These are phyloP conservation scores for Theropithecus gelada DNA, from an alignment of 2,113 vertebrate species.

Conservation along the genomic window DNA sequence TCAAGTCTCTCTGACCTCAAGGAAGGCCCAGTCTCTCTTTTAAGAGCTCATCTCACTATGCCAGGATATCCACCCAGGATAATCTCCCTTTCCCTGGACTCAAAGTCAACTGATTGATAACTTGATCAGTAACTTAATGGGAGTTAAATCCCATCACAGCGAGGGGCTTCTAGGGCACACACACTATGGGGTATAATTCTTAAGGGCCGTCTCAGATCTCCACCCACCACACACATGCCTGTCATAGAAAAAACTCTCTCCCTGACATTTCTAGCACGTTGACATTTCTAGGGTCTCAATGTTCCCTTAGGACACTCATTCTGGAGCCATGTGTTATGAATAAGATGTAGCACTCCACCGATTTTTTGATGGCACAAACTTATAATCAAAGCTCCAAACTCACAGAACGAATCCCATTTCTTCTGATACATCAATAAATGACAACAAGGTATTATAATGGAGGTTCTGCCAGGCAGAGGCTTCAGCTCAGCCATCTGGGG, in stretches of 20 bases:
- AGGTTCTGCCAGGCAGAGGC: neutral
- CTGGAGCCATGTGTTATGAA: accelerated
- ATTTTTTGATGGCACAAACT: neutral
- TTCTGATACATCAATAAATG: neutral
- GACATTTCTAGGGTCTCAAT: neutral
- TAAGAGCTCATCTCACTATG: neutral
- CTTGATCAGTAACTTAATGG: neutral
- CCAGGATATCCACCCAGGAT: neutral
- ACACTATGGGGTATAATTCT: neutral
- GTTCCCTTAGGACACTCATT: neutral
- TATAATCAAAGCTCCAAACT: neutral
- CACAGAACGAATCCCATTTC: neutral
- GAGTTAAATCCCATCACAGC: neutral
- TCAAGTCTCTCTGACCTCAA: neutral
- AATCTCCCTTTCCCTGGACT: neutral
- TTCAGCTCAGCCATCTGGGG: accelerated
- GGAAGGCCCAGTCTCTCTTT: no score
- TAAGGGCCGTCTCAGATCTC: neutral
- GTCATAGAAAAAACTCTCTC: neutral
- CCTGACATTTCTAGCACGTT: neutral
- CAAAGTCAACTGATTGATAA: neutral
- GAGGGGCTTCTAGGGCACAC: accelerated
- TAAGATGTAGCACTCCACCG: neutral
- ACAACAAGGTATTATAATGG: neutral
- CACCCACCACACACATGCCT: neutral